phyloP scores from a whole-genome alignment of 2,888 invertebrate species.

The Clitarchus hookeri region DNA sequence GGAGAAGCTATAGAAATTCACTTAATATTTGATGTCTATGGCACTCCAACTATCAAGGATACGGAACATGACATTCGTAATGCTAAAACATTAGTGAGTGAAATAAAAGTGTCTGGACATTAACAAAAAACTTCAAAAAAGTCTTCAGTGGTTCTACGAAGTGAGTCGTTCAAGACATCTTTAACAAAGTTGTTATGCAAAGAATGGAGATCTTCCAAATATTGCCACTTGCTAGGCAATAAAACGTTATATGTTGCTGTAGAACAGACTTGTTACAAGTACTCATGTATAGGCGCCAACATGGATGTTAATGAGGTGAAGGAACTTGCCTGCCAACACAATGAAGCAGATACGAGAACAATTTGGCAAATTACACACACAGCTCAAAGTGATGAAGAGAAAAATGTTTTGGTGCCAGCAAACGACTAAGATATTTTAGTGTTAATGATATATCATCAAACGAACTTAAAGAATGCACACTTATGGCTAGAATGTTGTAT shows the following conservation, averaged over 20 bases:
- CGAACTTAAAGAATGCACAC: background rate
- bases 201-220: slow-evolving; percentile 19
- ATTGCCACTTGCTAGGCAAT: slow-evolving; percentile 15
- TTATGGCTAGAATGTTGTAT: background rate
- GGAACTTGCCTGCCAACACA: slow-evolving; percentile 15
- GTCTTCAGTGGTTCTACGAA: no score
- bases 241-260: slow-evolving; percentile 11
- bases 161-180: no score
- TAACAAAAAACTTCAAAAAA: background rate
- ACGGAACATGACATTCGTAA: slow-evolving; percentile 5
- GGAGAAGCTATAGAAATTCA: slow-evolving; percentile 1
- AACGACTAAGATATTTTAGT: slow-evolving; percentile 1
- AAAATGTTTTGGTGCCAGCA: slow-evolving; percentile 19
- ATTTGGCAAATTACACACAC: background rate
- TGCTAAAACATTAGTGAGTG: slow-evolving; percentile 3
- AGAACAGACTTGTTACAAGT: background rate
- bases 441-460: background rate
- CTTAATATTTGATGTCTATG: background rate
- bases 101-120: slow-evolving; percentile 21
- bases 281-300: background rate
- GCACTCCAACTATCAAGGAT: slow-evolving; percentile 24
- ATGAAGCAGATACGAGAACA: slow-evolving; percentile 11
- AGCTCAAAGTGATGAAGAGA: background rate
- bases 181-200: no score
- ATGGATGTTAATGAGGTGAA: background rate